These are phyloP conservation scores for Synergus umbraculus DNA, from an alignment of 2,888 invertebrate species.

Conservation along the genomic window DNA sequence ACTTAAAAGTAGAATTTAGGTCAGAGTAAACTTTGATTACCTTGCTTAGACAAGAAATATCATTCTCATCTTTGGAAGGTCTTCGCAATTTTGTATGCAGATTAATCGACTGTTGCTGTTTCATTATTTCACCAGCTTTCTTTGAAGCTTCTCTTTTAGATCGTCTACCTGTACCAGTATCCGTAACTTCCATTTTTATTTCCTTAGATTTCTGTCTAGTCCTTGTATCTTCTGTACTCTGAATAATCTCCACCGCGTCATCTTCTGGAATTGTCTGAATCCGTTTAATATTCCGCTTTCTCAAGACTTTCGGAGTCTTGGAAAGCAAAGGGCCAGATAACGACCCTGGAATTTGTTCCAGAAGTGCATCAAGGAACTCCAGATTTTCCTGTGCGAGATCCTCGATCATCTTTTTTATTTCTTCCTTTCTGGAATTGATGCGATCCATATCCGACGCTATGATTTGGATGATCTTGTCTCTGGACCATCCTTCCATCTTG, in stretches of 20 bases:
- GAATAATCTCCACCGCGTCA: conserved; percentile 49
- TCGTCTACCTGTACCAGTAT: conserved; percentile 48
- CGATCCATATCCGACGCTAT: conserved; percentile 56
- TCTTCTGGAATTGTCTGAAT: conserved; percentile 72
- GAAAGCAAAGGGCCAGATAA: conserved; percentile 62
- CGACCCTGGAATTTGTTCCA: conserved; percentile 61
- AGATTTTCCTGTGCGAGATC: conserved; percentile 49
- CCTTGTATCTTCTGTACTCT: conserved; percentile 4
- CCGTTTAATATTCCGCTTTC: conserved; percentile 59
- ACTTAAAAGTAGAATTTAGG: neutral
- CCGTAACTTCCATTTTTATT: conserved; percentile 40
- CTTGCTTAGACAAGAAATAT: conserved; percentile 42
- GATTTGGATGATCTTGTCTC: conserved; percentile 56
- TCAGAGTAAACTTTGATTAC: conserved; percentile 42
- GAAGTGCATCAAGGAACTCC: conserved; percentile 56
- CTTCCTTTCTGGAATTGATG: conserved; percentile 49
- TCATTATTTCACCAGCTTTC: conserved; percentile 65
- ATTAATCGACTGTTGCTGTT: conserved; percentile 61
- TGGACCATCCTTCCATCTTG: conserved; percentile 45
- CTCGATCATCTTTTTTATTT: conserved; percentile 52
- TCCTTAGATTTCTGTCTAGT: neutral
- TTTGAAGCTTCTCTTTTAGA: conserved; percentile 66
- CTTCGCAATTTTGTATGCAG: conserved; percentile 60
- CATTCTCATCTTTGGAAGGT: conserved; percentile 49
- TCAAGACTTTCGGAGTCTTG: conserved; percentile 68